These are phyloP conservation scores for Ceyx melanurus DNA, from an alignment of 2,113 vertebrate genomes.

Conservation along the genomic window DNA sequence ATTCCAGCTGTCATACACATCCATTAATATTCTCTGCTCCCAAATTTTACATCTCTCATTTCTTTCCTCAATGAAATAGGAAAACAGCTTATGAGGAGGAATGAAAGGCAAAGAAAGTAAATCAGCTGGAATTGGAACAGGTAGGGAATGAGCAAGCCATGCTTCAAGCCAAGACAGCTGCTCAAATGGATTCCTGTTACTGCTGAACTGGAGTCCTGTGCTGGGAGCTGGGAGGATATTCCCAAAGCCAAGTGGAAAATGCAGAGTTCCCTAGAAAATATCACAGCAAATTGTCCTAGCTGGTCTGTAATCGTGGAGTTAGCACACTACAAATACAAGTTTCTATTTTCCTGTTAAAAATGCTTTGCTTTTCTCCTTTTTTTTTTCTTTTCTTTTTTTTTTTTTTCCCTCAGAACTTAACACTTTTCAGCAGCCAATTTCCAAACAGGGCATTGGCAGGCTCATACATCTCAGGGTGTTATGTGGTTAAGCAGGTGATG, in stretches of 20 bases:
- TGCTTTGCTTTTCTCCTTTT: fast-evolving
- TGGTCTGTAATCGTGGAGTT: not conserved
- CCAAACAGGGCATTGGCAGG: not conserved
- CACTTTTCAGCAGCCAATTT: not conserved
- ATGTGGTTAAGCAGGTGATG: not conserved
- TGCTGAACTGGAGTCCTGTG: not conserved
- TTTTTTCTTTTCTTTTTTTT: not conserved
- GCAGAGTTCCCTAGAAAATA: not conserved
- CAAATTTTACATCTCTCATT: not conserved
- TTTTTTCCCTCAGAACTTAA: not conserved
- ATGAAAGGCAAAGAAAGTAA: not conserved
- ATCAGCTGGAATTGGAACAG: not conserved
- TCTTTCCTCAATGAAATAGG: not conserved
- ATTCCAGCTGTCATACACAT: not conserved
- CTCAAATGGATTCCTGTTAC: not conserved
- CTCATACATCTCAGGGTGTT: not conserved
- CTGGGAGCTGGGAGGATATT: not conserved
- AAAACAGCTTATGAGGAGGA: not conserved
- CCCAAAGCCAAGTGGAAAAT: not conserved
- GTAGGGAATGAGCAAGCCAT: not conserved
- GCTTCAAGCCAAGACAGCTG: not conserved
- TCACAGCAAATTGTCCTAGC: not conserved
- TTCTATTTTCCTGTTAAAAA: not conserved
- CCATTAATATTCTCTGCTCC: not conserved
- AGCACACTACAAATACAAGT: not conserved